These are phyloP conservation scores for Folsomia candida DNA, from an alignment of 2,888 invertebrate species.

Conservation along the genomic window DNA sequence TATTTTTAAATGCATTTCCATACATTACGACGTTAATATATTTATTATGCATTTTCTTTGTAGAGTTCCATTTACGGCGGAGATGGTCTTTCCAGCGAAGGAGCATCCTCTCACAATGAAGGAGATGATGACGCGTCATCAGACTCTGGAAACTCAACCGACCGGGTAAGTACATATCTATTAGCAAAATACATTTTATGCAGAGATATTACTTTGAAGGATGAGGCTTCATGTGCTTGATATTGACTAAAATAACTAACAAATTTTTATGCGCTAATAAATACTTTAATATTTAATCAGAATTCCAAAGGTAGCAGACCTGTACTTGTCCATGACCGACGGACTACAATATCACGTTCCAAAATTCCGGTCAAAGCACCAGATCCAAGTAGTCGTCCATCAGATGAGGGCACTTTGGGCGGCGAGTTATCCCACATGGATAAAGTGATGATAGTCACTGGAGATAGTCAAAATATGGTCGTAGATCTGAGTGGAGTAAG, in stretches of 20 bases:
- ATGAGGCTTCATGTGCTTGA: too few relatives aligned
- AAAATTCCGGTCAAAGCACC: constrained; percentile 11
- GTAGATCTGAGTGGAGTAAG: constrained; percentile 47
- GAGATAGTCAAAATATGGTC: constrained; percentile 50
- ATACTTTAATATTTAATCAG: constrained; percentile 5
- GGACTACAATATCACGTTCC: background rate
- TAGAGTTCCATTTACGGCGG: constrained; percentile 42
- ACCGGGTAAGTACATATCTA: constrained; percentile 46
- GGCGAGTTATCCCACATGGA: background rate
- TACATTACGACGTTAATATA: background rate
- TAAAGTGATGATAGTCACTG: constrained; percentile 50
- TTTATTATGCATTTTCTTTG: constrained; percentile 2
- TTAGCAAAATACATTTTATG: too few relatives aligned
- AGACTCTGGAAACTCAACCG: constrained; percentile 48
- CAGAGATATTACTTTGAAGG: too few relatives aligned
- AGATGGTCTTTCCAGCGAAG: constrained; percentile 40
- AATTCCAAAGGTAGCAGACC: constrained; percentile 7
- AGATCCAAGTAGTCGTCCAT: background rate
- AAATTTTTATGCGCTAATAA: background rate
- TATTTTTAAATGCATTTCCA: background rate
- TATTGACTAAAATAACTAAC: too few relatives aligned
- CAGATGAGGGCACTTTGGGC: constrained; percentile 2
- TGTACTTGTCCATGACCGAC: background rate
- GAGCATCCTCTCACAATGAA: constrained; percentile 25
- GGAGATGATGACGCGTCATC: constrained; percentile 39